Evolutionary conservation across 2,113 vertebrate genomes (phyloP), one percentile per base, ranked within the genome.

Genomic region (Heteronetta atricapilla): DNA sequence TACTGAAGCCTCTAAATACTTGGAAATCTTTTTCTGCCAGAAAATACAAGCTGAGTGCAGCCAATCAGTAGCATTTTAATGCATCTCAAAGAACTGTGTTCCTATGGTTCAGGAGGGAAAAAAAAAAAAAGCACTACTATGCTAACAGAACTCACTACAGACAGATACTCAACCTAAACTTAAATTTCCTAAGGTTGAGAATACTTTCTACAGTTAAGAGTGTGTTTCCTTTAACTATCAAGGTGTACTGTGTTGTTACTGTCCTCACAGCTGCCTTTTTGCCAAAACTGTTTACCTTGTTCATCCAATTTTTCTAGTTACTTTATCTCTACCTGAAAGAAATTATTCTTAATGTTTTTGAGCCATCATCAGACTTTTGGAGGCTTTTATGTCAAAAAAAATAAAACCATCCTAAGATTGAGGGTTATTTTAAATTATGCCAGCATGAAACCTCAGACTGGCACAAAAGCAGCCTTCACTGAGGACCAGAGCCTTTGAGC

Each of bases 181-280:
- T 42, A 23, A 29, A 36, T 22, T 68, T 70, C 33, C 63, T 56
- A 0, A 46, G 73, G 28, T 1, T 58, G 13, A 8, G 23, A 88
- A 81, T 5, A 84, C 15, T 66, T 81, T 34, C 29, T 74, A 19
- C 4, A 56, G 13, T 11, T 77, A 52, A 69, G 5, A 33, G 23
- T 10, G 15, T 33, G 5, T 14, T 14, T 79, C 38, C 44, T 77
- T 18, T 18, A 62, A 22, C 58, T 75, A 46, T 58, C 5, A 31
- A 68, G 33, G 52, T 1, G 13, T 48, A 75, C 0, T 1, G 20
- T 28, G 3, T 15, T n/a, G 10, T 22, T 21, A 34, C 0, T 33
- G 8, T 13, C 53, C 33, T 62, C 13, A 42, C 5, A 64, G 34
- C 2, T 9, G n/a, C 34, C 21, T 56, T 42, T 2, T 66, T 55